phyloP scores from a whole-genome alignment of 2,113 vertebrate genomes.

The Cheilinus undulatus region DNA sequence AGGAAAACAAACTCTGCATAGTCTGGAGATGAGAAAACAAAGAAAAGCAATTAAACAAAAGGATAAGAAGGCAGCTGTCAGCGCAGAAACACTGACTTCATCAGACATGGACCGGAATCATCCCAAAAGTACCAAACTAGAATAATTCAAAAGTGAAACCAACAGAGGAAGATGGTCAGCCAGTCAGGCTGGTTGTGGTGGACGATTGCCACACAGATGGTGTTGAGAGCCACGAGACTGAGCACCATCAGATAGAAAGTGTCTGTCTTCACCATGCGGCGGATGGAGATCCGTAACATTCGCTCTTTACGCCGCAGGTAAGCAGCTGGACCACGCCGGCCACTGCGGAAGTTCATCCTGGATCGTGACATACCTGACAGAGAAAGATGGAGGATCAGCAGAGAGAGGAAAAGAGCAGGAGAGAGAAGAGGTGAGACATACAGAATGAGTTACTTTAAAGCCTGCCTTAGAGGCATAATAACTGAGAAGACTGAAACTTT shows the following conservation, averaged over 20 bases:
- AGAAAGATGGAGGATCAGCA: neutral
- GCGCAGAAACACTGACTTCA: conserved; percentile 8
- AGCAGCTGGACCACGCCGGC: conserved; percentile 91
- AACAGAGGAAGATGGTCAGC: conserved; percentile 98
- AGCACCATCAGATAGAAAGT: conserved; percentile 98
- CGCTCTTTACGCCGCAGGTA: conserved; percentile 96
- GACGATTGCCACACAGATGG: conserved; percentile 97
- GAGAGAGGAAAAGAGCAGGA: neutral
- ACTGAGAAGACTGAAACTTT: neutral
- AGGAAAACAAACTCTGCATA: conserved; percentile 99
- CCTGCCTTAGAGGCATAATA: neutral
- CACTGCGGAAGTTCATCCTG: conserved; percentile 92
- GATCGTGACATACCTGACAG: conserved; percentile 90
- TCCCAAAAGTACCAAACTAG: neutral
- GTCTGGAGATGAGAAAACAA: conserved; percentile 81
- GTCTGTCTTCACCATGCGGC: conserved; percentile 98
- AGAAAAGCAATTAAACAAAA: conserved; percentile 21
- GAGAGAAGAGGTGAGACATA: neutral
- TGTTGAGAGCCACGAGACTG: conserved; percentile 96
- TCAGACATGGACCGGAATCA: conserved; percentile 6
- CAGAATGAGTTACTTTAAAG: neutral
- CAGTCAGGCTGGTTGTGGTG: conserved; percentile 97
- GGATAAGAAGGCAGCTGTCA: neutral
- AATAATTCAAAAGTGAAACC: conserved; percentile 66
- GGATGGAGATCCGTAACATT: conserved; percentile 95